These are phyloP conservation scores for Chelonus insularis DNA, from an alignment of 1,140 invertebrate genomes.

Conservation along the genomic window DNA sequence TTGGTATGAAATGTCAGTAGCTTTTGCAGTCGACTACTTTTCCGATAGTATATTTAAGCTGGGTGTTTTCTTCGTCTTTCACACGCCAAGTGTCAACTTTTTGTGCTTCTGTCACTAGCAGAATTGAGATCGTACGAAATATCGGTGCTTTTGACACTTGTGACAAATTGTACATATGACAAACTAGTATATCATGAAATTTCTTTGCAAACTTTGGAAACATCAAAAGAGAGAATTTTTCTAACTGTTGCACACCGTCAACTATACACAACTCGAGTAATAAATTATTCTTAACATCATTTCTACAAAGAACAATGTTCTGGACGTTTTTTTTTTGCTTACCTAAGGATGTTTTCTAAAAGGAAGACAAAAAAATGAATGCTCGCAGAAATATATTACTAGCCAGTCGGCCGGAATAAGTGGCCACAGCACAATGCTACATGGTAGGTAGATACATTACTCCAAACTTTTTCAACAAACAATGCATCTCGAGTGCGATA, in stretches of 20 bases:
- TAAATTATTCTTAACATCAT: too few species aligned
- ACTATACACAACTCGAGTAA: too few species aligned
- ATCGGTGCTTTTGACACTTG: conserved; percentile 10
- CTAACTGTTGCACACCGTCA: neutral
- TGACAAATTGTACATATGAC: conserved; percentile 14
- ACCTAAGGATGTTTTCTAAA: too few species aligned
- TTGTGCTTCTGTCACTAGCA: neutral
- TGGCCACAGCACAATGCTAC: conserved; percentile 1
- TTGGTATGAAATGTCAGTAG: too few species aligned
- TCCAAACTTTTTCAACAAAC: conserved; percentile 44
- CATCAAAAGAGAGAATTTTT: neutral
- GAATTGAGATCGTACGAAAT: neutral
- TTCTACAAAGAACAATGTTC: too few species aligned
- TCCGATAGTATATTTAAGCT: too few species aligned
- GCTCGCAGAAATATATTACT: conserved; percentile 17
- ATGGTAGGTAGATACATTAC: conserved; percentile 35
- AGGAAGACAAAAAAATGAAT: too few species aligned
- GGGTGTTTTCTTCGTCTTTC: too few species aligned
- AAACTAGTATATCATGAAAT: conserved; percentile 6
- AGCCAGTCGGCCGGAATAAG: conserved; percentile 8
- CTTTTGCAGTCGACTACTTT: too few species aligned
- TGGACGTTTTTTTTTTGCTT: too few species aligned
- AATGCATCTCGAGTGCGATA: conserved; percentile 42
- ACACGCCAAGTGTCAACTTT: conserved; percentile 6
- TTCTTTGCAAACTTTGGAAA: neutral